phyloP scores from a whole-genome alignment of 2,113 vertebrate genomes.

The Prolemur simus region DNA sequence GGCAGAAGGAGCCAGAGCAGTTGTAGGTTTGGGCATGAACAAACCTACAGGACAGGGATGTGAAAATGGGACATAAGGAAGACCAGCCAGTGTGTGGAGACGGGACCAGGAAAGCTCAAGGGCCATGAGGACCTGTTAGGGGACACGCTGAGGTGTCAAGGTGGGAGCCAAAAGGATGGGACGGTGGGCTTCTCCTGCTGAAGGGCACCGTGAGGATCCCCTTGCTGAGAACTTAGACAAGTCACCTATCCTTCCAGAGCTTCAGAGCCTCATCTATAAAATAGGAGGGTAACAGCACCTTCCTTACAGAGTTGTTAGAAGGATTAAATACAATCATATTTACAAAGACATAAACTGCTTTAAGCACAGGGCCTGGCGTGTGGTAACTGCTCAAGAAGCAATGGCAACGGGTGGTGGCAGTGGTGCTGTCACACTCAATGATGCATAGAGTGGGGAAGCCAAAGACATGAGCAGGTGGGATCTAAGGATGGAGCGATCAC shows the following conservation, averaged over 20 bases:
- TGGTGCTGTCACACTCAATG: not conserved
- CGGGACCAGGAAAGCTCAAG: too few relatives aligned
- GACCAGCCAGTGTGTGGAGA: not conserved
- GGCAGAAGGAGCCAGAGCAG: not conserved
- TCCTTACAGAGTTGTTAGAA: not conserved
- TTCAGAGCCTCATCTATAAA: not conserved
- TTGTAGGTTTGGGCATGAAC: not conserved
- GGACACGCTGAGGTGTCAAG: not conserved
- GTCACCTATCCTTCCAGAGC: not conserved
- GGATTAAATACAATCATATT: not conserved
- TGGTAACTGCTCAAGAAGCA: not conserved
- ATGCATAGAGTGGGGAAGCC: not conserved
- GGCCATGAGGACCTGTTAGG: not conserved
- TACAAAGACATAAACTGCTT: not conserved
- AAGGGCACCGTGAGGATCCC: not conserved
- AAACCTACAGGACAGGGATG: not conserved
- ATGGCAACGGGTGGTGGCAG: fast-evolving
- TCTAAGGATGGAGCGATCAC: not conserved
- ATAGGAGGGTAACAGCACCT: not conserved
- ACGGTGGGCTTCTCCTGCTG: not conserved
- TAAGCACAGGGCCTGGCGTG: not conserved
- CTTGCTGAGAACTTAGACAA: not conserved
- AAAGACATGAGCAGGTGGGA: not conserved
- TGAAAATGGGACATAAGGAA: not conserved
- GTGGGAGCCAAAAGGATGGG: not conserved